phyloP scores from a whole-genome alignment of 2,113 vertebrate genomes.

The Odocoileus virginianus region DNA sequence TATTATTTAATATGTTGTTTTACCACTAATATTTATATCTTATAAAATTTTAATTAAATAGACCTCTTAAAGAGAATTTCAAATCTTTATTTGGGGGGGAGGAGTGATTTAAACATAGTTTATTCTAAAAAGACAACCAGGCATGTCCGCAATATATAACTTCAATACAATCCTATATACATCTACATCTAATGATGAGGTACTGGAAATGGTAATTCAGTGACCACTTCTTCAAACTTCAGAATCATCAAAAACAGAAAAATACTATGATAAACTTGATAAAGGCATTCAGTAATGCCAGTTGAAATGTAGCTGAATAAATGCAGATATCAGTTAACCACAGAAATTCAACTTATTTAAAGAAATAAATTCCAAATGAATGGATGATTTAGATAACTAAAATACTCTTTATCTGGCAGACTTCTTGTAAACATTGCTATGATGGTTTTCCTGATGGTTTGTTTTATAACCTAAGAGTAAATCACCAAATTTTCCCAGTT shows the following conservation, averaged over 20 bases:
- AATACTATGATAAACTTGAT: neutral
- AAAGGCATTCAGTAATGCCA: neutral
- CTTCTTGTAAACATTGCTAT: neutral
- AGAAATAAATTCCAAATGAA: slow-evolving; percentile 22
- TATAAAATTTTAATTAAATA: neutral
- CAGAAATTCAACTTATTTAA: neutral
- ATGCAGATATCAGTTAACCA: neutral
- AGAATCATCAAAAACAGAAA: neutral
- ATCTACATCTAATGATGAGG: neutral
- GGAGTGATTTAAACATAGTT: neutral
- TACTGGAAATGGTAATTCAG: neutral
- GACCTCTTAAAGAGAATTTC: neutral
- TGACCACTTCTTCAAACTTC: neutral
- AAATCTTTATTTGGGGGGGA: neutral
- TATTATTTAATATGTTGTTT: neutral
- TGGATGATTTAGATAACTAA: neutral
- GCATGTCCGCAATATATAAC: neutral
- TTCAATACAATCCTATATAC: neutral
- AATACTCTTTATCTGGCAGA: neutral
- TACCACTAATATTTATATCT: neutral
- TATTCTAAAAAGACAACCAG: neutral
- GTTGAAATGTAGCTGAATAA: neutral
- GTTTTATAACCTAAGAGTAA: neutral
- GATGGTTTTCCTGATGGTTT: neutral
- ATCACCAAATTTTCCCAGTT: neutral